Evolutionary conservation across 2,113 vertebrate genomes (phyloP).

Genomic region (Cebidichthys violaceus): DNA sequence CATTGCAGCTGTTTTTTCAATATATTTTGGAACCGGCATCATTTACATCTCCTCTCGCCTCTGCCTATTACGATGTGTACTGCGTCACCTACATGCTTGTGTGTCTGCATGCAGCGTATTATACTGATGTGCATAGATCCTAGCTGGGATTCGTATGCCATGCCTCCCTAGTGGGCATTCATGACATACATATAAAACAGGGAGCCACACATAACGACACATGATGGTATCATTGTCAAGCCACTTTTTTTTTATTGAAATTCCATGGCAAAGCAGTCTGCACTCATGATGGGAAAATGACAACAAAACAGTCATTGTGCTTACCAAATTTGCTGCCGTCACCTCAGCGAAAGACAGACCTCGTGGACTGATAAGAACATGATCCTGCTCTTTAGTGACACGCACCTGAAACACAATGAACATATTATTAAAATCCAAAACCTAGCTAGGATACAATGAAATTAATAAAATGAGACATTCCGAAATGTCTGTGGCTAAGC

Average conservation of each 20-base stretch:
- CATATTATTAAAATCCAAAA: not conserved
- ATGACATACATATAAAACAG: not conserved
- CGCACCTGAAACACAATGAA: slow-evolving; percentile 84
- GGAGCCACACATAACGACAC: not conserved
- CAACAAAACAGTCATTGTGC: slow-evolving; percentile 41
- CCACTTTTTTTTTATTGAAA: not conserved
- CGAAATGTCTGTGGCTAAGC: not conserved
- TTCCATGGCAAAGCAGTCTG: not conserved
- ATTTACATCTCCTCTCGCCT: not conserved
- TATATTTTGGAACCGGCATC: not conserved
- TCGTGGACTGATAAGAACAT: slow-evolving; percentile 93
- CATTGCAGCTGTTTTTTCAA: no score
- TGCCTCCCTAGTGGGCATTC: not conserved
- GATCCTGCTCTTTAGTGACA: slow-evolving; percentile 95
- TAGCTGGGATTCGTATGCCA: not conserved
- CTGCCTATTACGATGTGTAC: not conserved
- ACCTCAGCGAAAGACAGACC: slow-evolving; percentile 95
- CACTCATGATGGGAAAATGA: not conserved
- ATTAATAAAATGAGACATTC: not conserved
- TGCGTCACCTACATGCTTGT: not conserved
- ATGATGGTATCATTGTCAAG: not conserved
- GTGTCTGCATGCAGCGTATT: not conserved
- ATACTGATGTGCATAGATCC: not conserved
- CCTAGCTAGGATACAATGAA: not conserved
- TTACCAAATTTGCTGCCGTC: slow-evolving; percentile 94